Evolutionary conservation across 2,888 invertebrate species (phyloP), one percentile per base, ranked within the genome.

Genomic region (Microplitis deprimator): DNA sequence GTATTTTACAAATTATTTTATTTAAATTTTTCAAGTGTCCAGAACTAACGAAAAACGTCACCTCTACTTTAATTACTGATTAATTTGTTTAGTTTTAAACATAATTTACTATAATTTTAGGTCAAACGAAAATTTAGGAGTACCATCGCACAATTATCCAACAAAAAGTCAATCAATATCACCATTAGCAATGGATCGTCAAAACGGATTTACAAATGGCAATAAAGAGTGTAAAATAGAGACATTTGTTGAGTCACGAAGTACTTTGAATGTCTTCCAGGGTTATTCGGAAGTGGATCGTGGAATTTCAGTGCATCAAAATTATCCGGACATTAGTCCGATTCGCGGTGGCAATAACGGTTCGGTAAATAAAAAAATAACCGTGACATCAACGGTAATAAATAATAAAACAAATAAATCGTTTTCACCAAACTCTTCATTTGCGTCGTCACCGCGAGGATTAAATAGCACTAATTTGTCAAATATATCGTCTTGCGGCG

Each of bases 111-210:
- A 17, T 68, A 1, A 38, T 75, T 69, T 17, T 80, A 89, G 89
- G 80, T 88, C 89, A 6, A 88, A 84, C 84, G 89, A 89, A 80
- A 87, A 85, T 81, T 82, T 88, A 62, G 86, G 80, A 76, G 83
- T 88, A 69, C 86, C 86, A 64, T 75, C 84, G 13, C 83, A 86
- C 39, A 78, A 79, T 29, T 83, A 85, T 78, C 86, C 87, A 8
- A 81, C 86, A 4, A 89, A 89, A 80, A 89, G 88, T 77, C 88
- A 89, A 76, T 89, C 89, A 62, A 89, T 89, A 79, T 89, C 89
- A 6, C 89, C 89, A 5, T 76, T 89, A 75, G 89, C 89, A 62
- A 90, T 90, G 90, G 89, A 90, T 73, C 86, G 87, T 79, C 88
- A 88, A 70, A 89, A 90, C 79, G 89, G 89, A 62, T 89, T 88